A percentile compares a stretch with the other conserved stretches of the same genome.
Evolutionary conservation across 1,140 invertebrate genomes (phyloP).

Genomic region (Oryctes rhinoceros): DNA sequence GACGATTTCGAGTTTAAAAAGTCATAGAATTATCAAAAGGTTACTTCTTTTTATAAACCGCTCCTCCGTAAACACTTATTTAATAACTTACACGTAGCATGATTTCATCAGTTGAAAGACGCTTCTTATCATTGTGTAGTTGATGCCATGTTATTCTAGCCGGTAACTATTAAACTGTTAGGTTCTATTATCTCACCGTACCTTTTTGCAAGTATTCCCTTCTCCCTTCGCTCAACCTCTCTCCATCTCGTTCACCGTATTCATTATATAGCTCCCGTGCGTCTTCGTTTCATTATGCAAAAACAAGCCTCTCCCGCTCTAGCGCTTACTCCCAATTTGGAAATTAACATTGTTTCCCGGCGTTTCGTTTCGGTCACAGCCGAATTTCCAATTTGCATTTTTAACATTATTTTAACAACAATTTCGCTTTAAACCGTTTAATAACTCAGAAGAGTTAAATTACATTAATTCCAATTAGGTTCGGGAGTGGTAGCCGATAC

Average conservation of each 20-base stretch:
- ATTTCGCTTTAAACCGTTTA: slow-evolving; percentile 18
- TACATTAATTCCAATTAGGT: slow-evolving; percentile 15
- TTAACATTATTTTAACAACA: slow-evolving; percentile 18
- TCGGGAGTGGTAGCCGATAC: slow-evolving; percentile 9
- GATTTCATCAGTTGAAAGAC: too few species aligned
- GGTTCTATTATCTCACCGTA: too few species aligned
- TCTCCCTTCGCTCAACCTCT: too few species aligned
- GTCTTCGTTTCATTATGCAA: slow-evolving; percentile 7
- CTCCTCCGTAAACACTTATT: too few species aligned
- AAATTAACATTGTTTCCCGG: slow-evolving; percentile 14
- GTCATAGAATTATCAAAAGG: too few species aligned
- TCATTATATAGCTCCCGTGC: background rate
- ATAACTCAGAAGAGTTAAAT: slow-evolving; percentile 22
- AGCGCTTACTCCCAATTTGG: background rate
- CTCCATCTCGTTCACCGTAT: background rate
- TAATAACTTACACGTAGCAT: too few species aligned
- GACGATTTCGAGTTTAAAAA: too few species aligned
- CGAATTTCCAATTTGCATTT: slow-evolving; percentile 15
- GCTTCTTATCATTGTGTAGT: too few species aligned
- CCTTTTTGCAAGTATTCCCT: too few species aligned
- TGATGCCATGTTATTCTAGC: too few species aligned
- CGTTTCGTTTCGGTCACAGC: background rate
- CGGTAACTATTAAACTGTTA: too few species aligned
- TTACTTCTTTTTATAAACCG: too few species aligned
- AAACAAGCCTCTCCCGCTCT: background rate